phyloP scores from a whole-genome alignment of 1,140 invertebrate genomes.

The Philaenus spumarius region DNA sequence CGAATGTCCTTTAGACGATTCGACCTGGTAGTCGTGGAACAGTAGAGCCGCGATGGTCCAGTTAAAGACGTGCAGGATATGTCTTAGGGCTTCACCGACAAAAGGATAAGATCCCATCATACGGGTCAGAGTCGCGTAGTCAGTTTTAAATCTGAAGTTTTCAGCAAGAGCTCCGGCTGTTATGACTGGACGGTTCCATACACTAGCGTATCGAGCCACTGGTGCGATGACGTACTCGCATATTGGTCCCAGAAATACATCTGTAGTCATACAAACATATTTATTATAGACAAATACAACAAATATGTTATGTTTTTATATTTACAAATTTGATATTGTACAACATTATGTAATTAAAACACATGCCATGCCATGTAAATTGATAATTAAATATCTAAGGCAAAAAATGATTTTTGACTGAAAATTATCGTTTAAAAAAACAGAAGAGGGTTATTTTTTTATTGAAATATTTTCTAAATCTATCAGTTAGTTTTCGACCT shows the following conservation, averaged over 20 bases:
- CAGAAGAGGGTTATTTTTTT: too few relatives aligned
- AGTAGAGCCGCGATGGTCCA: conserved; percentile 63
- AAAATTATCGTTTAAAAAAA: too few relatives aligned
- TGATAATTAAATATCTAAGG: too few relatives aligned
- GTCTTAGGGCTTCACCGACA: conserved; percentile 59
- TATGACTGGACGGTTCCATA: conserved; percentile 83
- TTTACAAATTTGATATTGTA: too few relatives aligned
- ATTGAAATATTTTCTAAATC: too few relatives aligned
- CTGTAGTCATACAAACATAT: too few relatives aligned
- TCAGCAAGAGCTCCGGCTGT: conserved; percentile 78
- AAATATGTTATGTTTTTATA: too few relatives aligned
- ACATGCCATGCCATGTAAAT: too few relatives aligned
- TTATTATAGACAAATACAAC: too few relatives aligned
- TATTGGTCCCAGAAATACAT: conserved; percentile 83
- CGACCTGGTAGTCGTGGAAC: conserved; percentile 58
- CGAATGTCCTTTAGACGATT: conserved; percentile 53
- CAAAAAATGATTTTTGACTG: too few relatives aligned
- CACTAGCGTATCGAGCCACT: conserved; percentile 75
- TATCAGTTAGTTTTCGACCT: too few relatives aligned
- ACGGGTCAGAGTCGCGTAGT: conserved; percentile 74
- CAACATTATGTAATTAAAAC: too few relatives aligned
- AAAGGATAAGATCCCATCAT: conserved; percentile 78
- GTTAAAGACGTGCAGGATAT: conserved; percentile 59
- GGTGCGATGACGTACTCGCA: conserved; percentile 90
- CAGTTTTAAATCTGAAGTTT: conserved; percentile 61